These are phyloP conservation scores for Orchestia grillus DNA, from an alignment of 1,140 invertebrate genomes.

Conservation along the genomic window DNA sequence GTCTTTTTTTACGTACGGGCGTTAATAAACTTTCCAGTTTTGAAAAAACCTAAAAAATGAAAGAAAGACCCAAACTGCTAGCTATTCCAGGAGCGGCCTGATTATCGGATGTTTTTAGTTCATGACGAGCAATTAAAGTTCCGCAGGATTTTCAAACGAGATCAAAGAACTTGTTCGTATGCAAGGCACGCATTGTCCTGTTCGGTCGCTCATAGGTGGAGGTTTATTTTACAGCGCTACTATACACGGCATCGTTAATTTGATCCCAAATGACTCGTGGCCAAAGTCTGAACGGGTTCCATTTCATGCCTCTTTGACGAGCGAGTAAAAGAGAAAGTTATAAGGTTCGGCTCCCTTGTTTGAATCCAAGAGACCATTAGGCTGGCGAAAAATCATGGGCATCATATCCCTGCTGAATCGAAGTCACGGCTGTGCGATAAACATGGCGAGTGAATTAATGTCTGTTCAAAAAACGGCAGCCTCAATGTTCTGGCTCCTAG, in stretches of 20 bases:
- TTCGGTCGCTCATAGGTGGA: neutral
- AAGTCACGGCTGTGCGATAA: neutral
- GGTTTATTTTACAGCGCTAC: slow-evolving; percentile 15
- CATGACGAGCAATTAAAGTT: slow-evolving; percentile 17
- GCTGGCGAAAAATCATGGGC: neutral
- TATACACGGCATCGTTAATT: neutral
- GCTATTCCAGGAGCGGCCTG: neutral
- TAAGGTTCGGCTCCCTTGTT: neutral
- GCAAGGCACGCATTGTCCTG: slow-evolving; percentile 28
- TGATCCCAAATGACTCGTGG: neutral
- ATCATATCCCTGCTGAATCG: neutral
- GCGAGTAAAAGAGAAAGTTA: slow-evolving; percentile 8
- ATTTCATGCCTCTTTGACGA: slow-evolving; percentile 30
- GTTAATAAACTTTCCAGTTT: neutral
- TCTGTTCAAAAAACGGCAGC: neutral
- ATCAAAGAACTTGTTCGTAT: slow-evolving; percentile 37
- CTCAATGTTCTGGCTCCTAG: neutral
- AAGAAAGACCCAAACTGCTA: neutral
- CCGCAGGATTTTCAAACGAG: neutral
- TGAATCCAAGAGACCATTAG: neutral
- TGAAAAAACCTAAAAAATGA: neutral
- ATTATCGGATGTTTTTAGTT: neutral
- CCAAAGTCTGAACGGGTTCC: slow-evolving; percentile 17
- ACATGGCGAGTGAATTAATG: neutral
- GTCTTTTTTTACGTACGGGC: neutral